Base-by-base conservation (phyloP, 2,888 invertebrate genomes). In the Saturnia japonica region DNA sequence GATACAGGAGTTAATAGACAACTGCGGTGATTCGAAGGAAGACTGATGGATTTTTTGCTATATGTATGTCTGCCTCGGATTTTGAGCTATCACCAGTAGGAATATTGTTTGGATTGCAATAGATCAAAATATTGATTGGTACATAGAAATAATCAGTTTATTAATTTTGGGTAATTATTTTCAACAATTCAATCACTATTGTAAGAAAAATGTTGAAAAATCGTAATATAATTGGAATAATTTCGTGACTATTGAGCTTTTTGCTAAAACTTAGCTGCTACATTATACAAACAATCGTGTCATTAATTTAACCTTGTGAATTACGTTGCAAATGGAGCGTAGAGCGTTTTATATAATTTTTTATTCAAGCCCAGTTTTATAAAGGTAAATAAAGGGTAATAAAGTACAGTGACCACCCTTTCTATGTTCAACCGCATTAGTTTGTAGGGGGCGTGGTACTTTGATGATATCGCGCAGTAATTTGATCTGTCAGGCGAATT, bases 401-500 rank as follows among this genome's bases (percentile, higher is more conserved):
- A 64, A 64, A 64, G 64, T 64, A 64, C 64, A 64, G 64, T 40
- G 64, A 40, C 64, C 64, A 64, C 64, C 64, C 64, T 40, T 64
- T 70, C 67, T 1, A 14, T 51, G 70, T 51, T 54, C 68, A n/a
- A 25, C 25, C 22, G 47, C 66, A 51, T 70, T 51, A 54, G 66
- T 54, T 70, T 66, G 51, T 28, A 14, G 66, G 40, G 64, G 34
- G 64, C 34, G 64, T 64, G 40, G 40, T 40, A 14, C 64, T 64
- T 40, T 64, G 64, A 64, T 64, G 40, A n/a, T 64, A 64, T 64
- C 64, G 64, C 34, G 64, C 40, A n/a, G 34, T 69, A 78, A 79
- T 79, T 77, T 69, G 51, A 70, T 74, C 75, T 72, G 75, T 74
- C 74, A 78, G 75, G 74, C 72, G 72, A 75, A 62, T 68, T 54